Evolutionary conservation across 2,888 invertebrate genomes (phyloP).

Genomic region (Drosophila yooni): DNA sequence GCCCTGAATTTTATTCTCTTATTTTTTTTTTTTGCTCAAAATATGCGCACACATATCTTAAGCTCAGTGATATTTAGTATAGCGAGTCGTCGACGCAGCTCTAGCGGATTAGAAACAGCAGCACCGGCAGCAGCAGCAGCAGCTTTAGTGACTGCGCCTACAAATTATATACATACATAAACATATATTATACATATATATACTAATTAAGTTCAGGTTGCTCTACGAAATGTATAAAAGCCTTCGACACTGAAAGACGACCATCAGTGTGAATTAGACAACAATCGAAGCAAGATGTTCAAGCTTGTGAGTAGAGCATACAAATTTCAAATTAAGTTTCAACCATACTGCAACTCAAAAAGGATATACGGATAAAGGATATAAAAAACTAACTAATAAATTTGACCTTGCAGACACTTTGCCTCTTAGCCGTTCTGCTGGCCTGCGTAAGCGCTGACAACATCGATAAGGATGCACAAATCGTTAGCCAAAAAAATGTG

Average conservation of each 20-base stretch:
- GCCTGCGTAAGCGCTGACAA: conserved; percentile 76
- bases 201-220: conserved; percentile 29
- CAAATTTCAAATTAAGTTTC: not conserved
- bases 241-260: conserved; percentile 56
- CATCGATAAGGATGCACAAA: conserved; percentile 75
- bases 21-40: conserved; percentile 39
- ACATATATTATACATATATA: not conserved
- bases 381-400: conserved; percentile 2
- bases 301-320: conserved; percentile 75
- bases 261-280: conserved; percentile 76
- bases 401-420: conserved; percentile 56
- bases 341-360: not conserved
- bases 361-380: conserved; percentile 20
- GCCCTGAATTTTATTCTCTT: conserved; percentile 53
- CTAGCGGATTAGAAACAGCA: conserved; percentile 60
- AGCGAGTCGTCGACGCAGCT: conserved; percentile 31
- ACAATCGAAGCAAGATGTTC: conserved; percentile 79
- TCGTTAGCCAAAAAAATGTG: conserved; percentile 81
- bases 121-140: conserved; percentile 25
- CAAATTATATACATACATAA: not conserved
- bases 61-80: conserved; percentile 60
- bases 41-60: conserved; percentile 49
- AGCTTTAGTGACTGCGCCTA: conserved; percentile 37
- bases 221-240: conserved; percentile 72
- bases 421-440: conserved; percentile 71